These are phyloP conservation scores for Monochamus saltuarius DNA, from an alignment of 1,140 invertebrate species.

Conservation along the genomic window DNA sequence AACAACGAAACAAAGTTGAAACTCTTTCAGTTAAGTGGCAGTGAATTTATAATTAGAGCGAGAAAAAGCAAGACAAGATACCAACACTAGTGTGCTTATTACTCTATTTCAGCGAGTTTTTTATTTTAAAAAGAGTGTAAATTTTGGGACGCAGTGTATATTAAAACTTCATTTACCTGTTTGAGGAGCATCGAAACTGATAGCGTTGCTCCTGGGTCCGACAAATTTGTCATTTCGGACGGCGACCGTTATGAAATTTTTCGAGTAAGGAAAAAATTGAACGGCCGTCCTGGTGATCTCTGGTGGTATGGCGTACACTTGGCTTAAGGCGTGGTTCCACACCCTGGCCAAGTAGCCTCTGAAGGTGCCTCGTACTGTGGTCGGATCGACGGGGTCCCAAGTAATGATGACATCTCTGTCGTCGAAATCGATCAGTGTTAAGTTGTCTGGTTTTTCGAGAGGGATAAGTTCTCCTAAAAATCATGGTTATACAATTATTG, in stretches of 20 bases:
- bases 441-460: constrained; percentile 77
- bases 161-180: constrained; percentile 54
- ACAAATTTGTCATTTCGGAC: constrained; percentile 90
- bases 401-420: constrained; percentile 74
- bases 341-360: constrained; percentile 91
- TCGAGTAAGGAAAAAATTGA: constrained; percentile 83
- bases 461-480: constrained; percentile 83
- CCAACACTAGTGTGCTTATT: no score
- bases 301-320: constrained; percentile 61
- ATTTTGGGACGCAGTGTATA: no score
- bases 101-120: no score
- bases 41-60: no score
- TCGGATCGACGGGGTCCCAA: constrained; percentile 76
- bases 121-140: no score
- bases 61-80: no score
- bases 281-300: constrained; percentile 73
- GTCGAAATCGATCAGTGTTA: constrained; percentile 73
- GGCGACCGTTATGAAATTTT: constrained; percentile 85
- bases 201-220: constrained; percentile 82
- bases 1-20: no score
- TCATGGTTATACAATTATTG: no score
- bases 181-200: constrained; percentile 88
- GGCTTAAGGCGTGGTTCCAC: constrained; percentile 74
- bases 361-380: constrained; percentile 84
- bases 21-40: no score